A percentile compares a stretch with the other conserved stretches of the same genome.
Evolutionary conservation across 2,888 invertebrate genomes (phyloP).

Genomic region (Synergus japonicus): DNA sequence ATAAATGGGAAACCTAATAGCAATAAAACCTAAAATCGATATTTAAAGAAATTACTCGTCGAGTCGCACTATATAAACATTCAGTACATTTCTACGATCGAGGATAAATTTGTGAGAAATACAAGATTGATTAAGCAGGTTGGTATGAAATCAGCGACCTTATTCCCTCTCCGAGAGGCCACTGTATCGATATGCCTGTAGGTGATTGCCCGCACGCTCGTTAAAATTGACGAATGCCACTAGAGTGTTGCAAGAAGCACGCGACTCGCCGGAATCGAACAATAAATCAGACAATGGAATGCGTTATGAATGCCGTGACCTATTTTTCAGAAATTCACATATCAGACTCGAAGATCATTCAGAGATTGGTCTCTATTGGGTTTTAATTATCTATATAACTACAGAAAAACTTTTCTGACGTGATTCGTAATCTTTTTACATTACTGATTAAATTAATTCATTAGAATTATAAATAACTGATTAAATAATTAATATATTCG

Average conservation of each 20-base stretch:
- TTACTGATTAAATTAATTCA: no score
- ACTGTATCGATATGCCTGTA: constrained; percentile 11
- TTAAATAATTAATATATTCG: no score
- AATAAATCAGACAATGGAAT: constrained; percentile 21
- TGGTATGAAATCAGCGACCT: neutral
- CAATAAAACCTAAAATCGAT: neutral
- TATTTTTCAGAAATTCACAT: constrained; percentile 1
- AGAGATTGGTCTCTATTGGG: neutral
- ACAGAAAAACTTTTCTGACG: neutral
- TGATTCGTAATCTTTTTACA: no score
- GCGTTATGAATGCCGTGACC: constrained; percentile 4
- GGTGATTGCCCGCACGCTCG: constrained; percentile 9
- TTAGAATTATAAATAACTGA: no score
- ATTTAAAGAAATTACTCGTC: neutral
- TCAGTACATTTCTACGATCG: neutral
- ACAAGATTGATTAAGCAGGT: neutral
- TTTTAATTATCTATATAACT: neutral
- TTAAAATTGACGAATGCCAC: constrained; percentile 11
- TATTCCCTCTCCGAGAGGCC: constrained; percentile 3
- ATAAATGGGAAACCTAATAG: no score
- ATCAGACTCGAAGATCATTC: neutral
- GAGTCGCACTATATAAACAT: neutral
- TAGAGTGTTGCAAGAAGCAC: constrained; percentile 8
- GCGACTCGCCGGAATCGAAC: constrained; percentile 6
- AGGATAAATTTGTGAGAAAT: neutral